Conservation (phyloP, 2,888 invertebrate species). For the Odontocolon sp. region DNA sequence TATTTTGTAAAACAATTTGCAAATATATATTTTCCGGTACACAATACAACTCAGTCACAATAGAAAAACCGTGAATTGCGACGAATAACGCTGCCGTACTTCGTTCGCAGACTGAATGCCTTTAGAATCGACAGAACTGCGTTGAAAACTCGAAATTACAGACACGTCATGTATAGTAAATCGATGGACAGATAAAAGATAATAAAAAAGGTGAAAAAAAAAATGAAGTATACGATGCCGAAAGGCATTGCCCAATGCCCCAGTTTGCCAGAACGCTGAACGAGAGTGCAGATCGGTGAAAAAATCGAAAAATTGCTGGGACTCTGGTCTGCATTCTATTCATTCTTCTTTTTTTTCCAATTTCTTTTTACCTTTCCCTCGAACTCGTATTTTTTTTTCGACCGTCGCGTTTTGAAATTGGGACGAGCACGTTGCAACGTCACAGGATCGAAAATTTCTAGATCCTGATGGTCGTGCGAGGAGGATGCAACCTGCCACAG, state of each 20-base stretch:
- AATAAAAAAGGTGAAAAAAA: not conserved
- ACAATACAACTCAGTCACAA: too few species aligned
- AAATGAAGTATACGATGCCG: not conserved
- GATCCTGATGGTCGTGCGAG: slow-evolving; percentile 43
- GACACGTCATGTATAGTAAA: not conserved
- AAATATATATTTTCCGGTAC: too few species aligned
- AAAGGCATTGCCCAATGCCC: slow-evolving; percentile 38
- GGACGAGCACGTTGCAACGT: slow-evolving; percentile 26
- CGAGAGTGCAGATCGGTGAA: slow-evolving; percentile 23
- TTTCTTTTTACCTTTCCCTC: not conserved
- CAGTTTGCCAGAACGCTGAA: slow-evolving; percentile 24
- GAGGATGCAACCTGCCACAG: slow-evolving; percentile 23
- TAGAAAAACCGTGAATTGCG: too few species aligned
- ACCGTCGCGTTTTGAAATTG: slow-evolving; percentile 28
- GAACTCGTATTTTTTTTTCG: not conserved
- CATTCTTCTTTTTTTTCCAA: slow-evolving; percentile 8
- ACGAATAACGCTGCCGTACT: too few species aligned
- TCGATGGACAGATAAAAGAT: not conserved
- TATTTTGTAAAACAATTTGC: too few species aligned
- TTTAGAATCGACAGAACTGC: too few species aligned
- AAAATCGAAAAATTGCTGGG: slow-evolving; percentile 7
- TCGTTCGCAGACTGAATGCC: too few species aligned
- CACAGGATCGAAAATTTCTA: slow-evolving; percentile 35
- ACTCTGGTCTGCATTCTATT: slow-evolving; percentile 33
- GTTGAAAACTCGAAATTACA: slow-evolving; percentile 1